Percentiles rank a stretch among this genome's conserved stretches.
Conservation (phyloP, 2,888 invertebrate species). For the Calameuta filiformis region DNA sequence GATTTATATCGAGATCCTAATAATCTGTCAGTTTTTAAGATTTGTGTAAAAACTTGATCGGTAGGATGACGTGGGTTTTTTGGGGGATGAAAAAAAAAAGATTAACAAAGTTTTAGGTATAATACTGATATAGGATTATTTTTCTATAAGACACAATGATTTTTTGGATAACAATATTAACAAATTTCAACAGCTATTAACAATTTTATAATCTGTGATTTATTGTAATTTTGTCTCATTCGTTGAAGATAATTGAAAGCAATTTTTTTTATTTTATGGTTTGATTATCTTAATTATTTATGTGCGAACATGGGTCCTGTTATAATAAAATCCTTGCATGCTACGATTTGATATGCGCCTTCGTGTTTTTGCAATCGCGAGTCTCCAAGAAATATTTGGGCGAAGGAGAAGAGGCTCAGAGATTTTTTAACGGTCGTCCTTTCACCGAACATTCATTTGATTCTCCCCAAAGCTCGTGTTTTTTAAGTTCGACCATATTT, state of each 20-base stretch:
- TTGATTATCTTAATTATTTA: not conserved
- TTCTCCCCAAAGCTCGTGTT: not conserved
- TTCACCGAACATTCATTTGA: not conserved
- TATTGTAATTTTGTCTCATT: not conserved
- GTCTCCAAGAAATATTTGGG: not conserved
- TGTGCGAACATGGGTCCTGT: not conserved
- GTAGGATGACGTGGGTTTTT: not conserved
- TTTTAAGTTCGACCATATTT: not conserved
- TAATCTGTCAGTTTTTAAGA: slow-evolving; percentile 3
- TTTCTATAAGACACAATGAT: not conserved
- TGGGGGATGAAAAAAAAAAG: not conserved
- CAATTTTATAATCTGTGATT: not conserved
- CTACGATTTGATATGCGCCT: not conserved
- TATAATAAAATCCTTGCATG: not conserved
- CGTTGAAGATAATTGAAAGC: no score
- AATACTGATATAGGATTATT: not conserved
- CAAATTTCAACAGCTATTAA: not conserved
- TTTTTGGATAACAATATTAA: not conserved
- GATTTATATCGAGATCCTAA: not conserved
- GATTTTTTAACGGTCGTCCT: not conserved
- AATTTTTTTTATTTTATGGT: no score
- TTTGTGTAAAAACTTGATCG: not conserved
- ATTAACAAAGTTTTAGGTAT: not conserved
- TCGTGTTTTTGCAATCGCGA: not conserved
- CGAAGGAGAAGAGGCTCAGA: not conserved